These are phyloP conservation scores for Vesta saturnalis DNA, from an alignment of 2,888 invertebrate species.

Conservation along the genomic window DNA sequence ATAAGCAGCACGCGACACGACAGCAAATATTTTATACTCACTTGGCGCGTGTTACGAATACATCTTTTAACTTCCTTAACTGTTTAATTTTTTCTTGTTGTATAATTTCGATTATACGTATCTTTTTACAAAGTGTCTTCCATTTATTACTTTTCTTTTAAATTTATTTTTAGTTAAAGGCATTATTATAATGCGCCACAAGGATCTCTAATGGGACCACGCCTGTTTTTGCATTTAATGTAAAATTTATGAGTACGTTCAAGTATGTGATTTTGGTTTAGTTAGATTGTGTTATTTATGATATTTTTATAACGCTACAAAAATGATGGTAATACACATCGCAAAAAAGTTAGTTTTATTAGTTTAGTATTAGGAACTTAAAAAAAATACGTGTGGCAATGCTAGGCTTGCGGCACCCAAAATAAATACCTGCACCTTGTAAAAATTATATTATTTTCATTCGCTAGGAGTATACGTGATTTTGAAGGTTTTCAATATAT, in stretches of 20 bases:
- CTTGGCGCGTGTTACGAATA: constrained; percentile 19
- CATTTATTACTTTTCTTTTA: not conserved
- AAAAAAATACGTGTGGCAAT: no score
- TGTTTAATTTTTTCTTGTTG: not conserved
- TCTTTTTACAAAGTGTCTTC: not conserved
- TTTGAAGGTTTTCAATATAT: no score
- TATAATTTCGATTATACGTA: not conserved
- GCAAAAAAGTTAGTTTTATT: no score
- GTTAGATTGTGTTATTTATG: no score
- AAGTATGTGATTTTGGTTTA: not conserved
- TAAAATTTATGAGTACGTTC: not conserved
- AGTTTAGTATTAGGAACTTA: no score
- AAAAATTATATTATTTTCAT: no score
- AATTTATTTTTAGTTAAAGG: not conserved
- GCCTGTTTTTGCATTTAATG: not conserved
- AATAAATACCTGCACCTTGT: no score
- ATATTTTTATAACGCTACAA: no score
- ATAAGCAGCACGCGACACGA: constrained; percentile 47
- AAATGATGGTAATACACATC: no score
- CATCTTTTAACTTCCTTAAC: constrained; percentile 13
- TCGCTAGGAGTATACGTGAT: no score
- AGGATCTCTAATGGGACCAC: not conserved
- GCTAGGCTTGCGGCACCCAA: no score
- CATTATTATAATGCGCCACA: constrained; percentile 1
- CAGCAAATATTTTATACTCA: constrained; percentile 31